Percentiles rank a stretch among this genome's conserved stretches.
phyloP scores from a whole-genome alignment of 1,140 invertebrate genomes.

The Pogonognathellus flavescens region DNA sequence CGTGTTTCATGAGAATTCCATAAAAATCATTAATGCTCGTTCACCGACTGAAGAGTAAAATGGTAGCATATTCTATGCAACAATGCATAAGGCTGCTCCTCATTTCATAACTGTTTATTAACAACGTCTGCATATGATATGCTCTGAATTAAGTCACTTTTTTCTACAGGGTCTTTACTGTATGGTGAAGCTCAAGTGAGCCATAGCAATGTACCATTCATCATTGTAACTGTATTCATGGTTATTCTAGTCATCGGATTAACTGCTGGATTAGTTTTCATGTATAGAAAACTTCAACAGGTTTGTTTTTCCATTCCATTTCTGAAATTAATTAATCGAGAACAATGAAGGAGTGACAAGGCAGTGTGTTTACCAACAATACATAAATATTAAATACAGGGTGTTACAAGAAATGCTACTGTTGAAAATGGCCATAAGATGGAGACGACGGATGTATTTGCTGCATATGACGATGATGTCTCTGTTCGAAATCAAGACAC shows the following conservation, averaged over 20 bases:
- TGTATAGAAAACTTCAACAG: slow-evolving; percentile 59
- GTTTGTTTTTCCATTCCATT: slow-evolving; percentile 12
- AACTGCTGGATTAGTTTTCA: slow-evolving; percentile 52
- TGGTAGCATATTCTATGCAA: background rate
- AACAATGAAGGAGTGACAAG: background rate
- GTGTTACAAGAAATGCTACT: slow-evolving; percentile 6
- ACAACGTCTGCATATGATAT: background rate
- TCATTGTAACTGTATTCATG: slow-evolving; percentile 55
- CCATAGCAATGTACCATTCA: slow-evolving; percentile 29
- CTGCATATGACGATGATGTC: slow-evolving; percentile 54
- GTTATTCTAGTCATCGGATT: slow-evolving; percentile 58
- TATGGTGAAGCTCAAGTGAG: slow-evolving; percentile 37
- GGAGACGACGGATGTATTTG: slow-evolving; percentile 53
- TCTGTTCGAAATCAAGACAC: slow-evolving; percentile 53
- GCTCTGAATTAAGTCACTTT: slow-evolving; percentile 5
- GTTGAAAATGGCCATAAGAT: slow-evolving; percentile 55
- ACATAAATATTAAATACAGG: background rate
- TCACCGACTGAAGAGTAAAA: background rate
- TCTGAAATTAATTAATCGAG: too few species aligned
- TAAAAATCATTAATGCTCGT: slow-evolving; percentile 18
- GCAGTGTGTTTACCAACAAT: too few species aligned
- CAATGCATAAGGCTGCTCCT: background rate
- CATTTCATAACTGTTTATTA: background rate
- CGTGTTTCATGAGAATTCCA: slow-evolving; percentile 14
- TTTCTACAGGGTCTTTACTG: slow-evolving; percentile 12